Conservation (phyloP, 2,113 vertebrate genomes). For the Pycnonotus jocosus region DNA sequence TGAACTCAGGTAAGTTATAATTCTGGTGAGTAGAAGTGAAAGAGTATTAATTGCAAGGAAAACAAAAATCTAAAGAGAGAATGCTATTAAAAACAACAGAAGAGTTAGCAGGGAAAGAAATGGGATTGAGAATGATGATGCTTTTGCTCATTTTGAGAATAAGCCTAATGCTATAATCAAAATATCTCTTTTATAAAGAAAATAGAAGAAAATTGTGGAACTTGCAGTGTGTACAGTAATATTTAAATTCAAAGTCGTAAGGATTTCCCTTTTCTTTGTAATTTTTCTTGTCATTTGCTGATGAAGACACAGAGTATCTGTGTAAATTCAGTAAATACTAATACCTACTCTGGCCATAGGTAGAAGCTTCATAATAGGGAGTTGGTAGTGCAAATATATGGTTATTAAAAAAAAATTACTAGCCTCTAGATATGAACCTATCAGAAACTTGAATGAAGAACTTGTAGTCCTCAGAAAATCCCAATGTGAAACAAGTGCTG, state of each 20-base stretch:
- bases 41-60: background rate
- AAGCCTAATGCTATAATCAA: background rate
- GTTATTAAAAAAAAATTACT: too few relatives aligned
- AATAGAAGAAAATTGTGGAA: background rate
- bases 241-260: background rate
- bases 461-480: background rate
- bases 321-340: too few relatives aligned
- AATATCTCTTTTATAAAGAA: background rate
- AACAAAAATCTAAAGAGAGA: background rate
- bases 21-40: background rate
- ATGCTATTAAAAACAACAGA: background rate
- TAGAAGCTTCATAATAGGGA: too few relatives aligned
- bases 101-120: background rate
- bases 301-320: background rate
- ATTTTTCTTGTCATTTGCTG: background rate
- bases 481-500: background rate
- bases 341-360: too few relatives aligned
- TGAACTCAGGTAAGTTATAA: background rate
- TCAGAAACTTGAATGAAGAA: background rate
- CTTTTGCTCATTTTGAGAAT: background rate
- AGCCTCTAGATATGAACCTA: background rate
- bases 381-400: too few relatives aligned
- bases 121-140: background rate
- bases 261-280: background rate
- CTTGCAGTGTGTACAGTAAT: background rate